These are phyloP conservation scores for Charina bottae DNA, from an alignment of 2,113 vertebrate genomes.

Conservation along the genomic window DNA sequence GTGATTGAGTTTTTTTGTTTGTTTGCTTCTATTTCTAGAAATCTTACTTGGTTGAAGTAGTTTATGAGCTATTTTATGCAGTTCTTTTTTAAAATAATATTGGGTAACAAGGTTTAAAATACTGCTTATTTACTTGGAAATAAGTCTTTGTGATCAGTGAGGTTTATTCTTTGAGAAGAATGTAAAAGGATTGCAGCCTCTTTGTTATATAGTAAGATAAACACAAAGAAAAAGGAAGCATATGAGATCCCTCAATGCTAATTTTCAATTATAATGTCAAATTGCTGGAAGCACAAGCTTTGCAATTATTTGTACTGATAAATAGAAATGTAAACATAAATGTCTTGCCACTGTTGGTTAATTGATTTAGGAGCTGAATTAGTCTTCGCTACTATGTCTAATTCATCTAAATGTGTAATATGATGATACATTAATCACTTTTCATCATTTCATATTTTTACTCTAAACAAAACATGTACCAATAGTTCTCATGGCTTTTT, in stretches of 20 bases:
- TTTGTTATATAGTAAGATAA: neutral
- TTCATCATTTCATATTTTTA: neutral
- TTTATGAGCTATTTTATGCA: constrained; percentile 35
- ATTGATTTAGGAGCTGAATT: constrained; percentile 14
- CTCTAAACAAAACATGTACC: neutral
- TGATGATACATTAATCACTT: neutral
- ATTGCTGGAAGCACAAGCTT: constrained; percentile 12
- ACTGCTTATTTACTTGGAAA: neutral
- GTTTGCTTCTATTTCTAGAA: constrained; percentile 46
- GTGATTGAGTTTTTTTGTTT: neutral
- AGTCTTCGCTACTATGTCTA: constrained; percentile 27
- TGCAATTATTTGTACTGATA: constrained; percentile 19
- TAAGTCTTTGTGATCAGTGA: neutral
- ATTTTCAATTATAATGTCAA: constrained; percentile 24
- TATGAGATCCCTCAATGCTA: constrained; percentile 7
- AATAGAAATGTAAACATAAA: neutral
- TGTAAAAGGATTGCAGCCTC: neutral
- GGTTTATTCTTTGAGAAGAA: neutral
- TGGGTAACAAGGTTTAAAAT: neutral
- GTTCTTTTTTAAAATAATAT: neutral
- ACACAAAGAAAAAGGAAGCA: constrained; percentile 37
- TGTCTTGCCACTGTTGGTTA: constrained; percentile 40
- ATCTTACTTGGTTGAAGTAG: constrained; percentile 8
- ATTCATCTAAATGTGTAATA: constrained; percentile 5
- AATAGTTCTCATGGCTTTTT: neutral